Conservation (phyloP, 2,797 vertebrate genomes). For the Vespertilio murinus region DNA sequence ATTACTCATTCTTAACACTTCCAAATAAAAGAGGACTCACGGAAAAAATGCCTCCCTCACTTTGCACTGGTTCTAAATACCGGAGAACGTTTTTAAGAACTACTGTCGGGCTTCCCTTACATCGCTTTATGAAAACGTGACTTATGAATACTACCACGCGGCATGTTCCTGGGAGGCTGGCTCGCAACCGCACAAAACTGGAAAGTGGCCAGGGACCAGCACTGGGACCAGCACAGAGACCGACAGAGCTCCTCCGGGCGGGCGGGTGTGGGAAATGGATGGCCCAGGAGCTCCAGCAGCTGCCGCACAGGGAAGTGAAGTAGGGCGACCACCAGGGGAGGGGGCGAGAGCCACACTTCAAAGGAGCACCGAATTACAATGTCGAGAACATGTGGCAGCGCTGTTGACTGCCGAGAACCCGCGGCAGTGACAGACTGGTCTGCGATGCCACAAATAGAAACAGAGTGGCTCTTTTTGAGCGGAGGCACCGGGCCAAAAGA, state of each 20-base stretch:
- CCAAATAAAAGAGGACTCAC: conserved; percentile 1
- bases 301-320: neutral
- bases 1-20: conserved; percentile 29
- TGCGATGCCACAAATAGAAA: conserved; percentile 39
- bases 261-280: neutral
- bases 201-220: conserved; percentile 16
- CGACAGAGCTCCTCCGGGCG: conserved; percentile 21
- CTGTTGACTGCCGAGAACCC: conserved; percentile 56
- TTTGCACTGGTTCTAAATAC: neutral
- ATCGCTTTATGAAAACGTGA: conserved; percentile 18
- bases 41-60: neutral
- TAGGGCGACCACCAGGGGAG: neutral
- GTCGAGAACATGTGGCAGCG: conserved; percentile 40
- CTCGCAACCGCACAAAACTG: neutral
- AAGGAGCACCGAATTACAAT: conserved; percentile 34
- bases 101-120: neutral
- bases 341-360: conserved; percentile 11
- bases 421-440: conserved; percentile 33
- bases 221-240: too few relatives aligned
- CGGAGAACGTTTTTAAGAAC: neutral
- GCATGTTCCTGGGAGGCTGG: neutral
- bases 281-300: neutral
- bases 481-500: conserved; percentile 59
- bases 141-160: neutral
- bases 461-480: conserved; percentile 18